Evolutionary conservation across 2,113 vertebrate genomes (phyloP).

Genomic region (Epinephelus moara): DNA sequence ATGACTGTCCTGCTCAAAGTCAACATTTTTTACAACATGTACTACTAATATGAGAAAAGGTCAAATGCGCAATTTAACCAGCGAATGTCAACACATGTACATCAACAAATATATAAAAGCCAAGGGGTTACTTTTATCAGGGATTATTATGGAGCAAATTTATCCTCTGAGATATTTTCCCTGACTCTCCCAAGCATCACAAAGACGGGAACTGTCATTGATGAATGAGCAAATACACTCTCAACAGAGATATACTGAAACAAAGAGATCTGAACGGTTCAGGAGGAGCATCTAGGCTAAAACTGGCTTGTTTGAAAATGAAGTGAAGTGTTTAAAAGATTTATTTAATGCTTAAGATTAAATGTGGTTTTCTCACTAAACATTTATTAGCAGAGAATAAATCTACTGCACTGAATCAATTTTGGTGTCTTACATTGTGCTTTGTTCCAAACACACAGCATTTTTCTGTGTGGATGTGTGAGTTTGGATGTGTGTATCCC

Average conservation of each 20-base stretch:
- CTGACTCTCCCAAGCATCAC: slow-evolving; percentile 1
- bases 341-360: slow-evolving; percentile 13
- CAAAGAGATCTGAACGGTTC: slow-evolving; percentile 36
- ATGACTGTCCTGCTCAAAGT: neutral
- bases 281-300: neutral
- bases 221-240: slow-evolving; percentile 14
- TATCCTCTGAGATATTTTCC: slow-evolving; percentile 2
- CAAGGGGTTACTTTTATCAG: slow-evolving; percentile 3
- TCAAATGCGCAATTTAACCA: slow-evolving; percentile 2
- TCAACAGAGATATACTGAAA: slow-evolving; percentile 25
- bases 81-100: slow-evolving; percentile 18
- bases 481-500: neutral
- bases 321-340: neutral
- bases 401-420: neutral
- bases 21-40: neutral
- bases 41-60: slow-evolving; percentile 1
- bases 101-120: slow-evolving; percentile 19
- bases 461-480: neutral
- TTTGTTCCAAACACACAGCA: slow-evolving; percentile 11
- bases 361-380: slow-evolving; percentile 5
- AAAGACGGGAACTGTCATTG: neutral
- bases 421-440: neutral
- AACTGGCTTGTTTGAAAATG: neutral
- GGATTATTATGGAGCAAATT: neutral
- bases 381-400: slow-evolving; percentile 16